Conservation (phyloP, 2,888 invertebrate genomes). For the Rutpela maculata region DNA sequence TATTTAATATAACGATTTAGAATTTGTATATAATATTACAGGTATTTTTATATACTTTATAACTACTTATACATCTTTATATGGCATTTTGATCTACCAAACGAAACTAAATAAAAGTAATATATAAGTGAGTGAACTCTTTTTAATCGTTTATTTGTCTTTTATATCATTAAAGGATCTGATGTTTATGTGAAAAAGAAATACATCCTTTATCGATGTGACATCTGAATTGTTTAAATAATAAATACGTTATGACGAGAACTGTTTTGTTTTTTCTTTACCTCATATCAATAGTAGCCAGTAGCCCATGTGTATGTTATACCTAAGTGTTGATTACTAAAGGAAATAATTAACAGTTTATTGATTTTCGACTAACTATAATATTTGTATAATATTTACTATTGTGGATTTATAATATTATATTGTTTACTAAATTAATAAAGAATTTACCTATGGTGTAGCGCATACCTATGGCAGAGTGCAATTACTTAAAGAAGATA, state of each 20-base stretch:
- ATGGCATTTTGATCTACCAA: slow-evolving; percentile 32
- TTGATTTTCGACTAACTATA: too few species aligned
- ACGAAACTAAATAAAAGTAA: slow-evolving; percentile 7
- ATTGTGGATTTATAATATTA: too few species aligned
- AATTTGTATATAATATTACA: slow-evolving; percentile 48
- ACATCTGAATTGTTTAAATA: slow-evolving; percentile 70
- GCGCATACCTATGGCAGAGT: too few species aligned
- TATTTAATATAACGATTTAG: slow-evolving; percentile 9
- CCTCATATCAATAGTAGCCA: background rate
- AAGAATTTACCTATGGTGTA: too few species aligned
- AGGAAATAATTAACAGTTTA: too few species aligned
- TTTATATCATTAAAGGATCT: slow-evolving; percentile 64
- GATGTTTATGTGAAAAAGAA: slow-evolving; percentile 52
- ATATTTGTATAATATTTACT: too few species aligned
- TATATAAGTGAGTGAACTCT: slow-evolving; percentile 18
- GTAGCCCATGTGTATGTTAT: too few species aligned
- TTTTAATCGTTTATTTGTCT: slow-evolving; percentile 49
- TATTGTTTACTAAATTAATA: too few species aligned
- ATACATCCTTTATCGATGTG: slow-evolving; percentile 72
- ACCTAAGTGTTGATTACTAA: too few species aligned
- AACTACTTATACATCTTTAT: slow-evolving; percentile 33
- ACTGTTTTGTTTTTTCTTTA: background rate
- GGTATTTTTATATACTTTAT: slow-evolving; percentile 51
- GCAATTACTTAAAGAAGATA: too few species aligned
- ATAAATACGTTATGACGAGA: slow-evolving; percentile 48